A percentile compares a stretch with the other conserved stretches of the same genome.
These are phyloP conservation scores for Gobius niger DNA, from an alignment of 2,113 vertebrate species.

Conservation along the genomic window DNA sequence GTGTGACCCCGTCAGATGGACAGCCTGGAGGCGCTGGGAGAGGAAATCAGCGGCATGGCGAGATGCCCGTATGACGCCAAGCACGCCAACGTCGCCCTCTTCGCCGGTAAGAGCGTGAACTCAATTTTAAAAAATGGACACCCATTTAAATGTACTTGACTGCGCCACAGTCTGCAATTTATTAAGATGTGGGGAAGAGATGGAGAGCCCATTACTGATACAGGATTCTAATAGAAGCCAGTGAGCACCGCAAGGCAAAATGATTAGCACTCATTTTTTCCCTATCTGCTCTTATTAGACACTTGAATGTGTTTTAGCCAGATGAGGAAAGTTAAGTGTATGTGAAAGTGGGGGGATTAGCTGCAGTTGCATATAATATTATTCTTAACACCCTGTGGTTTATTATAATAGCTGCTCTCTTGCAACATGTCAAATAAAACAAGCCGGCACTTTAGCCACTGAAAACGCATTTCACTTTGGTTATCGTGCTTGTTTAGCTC, in stretches of 20 bases:
- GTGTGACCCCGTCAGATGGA: slow-evolving; percentile 81
- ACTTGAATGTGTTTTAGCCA: slow-evolving; percentile 29
- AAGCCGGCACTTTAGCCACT: background rate
- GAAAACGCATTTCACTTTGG: slow-evolving; percentile 35
- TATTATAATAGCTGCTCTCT: slow-evolving; percentile 42
- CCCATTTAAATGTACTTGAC: background rate
- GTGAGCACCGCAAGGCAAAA: slow-evolving; percentile 32
- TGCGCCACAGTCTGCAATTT: background rate
- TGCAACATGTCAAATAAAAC: slow-evolving; percentile 45
- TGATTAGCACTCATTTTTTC: slow-evolving; percentile 47
- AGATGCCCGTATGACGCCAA: slow-evolving; percentile 98
- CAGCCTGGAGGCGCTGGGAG: slow-evolving; percentile 87
- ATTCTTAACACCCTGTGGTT: slow-evolving; percentile 52
- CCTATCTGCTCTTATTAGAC: slow-evolving; percentile 39
- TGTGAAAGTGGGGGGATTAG: slow-evolving; percentile 53
- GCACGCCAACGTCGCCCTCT: slow-evolving; percentile 94
- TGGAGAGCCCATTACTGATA: slow-evolving; percentile 7
- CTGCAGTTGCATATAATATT: slow-evolving; percentile 54
- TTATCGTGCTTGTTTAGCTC: slow-evolving; percentile 36
- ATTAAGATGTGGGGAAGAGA: background rate
- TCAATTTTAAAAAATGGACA: background rate
- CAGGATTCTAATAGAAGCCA: slow-evolving; percentile 18
- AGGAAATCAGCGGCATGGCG: slow-evolving; percentile 98
- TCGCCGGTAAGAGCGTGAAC: slow-evolving; percentile 85
- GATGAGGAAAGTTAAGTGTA: slow-evolving; percentile 47